Percentiles rank a stretch among this genome's conserved stretches.
phyloP scores from a whole-genome alignment of 2,888 invertebrate genomes.

The Oscheius sp. region DNA sequence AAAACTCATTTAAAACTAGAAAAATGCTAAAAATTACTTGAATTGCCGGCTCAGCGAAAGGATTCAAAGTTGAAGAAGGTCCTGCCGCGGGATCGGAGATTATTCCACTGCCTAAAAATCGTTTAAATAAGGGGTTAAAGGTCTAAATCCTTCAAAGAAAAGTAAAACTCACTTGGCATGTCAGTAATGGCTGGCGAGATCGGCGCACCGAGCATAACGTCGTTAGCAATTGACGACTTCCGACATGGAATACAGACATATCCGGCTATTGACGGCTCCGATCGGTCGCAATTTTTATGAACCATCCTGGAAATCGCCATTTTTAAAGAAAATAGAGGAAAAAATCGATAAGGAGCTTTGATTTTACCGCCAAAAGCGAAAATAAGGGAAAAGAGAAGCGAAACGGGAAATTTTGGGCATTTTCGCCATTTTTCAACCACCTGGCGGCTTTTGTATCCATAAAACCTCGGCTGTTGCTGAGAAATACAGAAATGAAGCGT shows the following conservation, averaged over 20 bases:
- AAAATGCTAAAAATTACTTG: background rate
- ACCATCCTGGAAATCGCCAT: constrained; percentile 23
- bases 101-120: constrained; percentile 7
- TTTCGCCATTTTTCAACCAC: too few relatives aligned
- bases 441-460: too few relatives aligned
- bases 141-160: background rate
- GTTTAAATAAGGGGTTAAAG: background rate
- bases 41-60: constrained; percentile 2
- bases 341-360: constrained; percentile 8
- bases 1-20: background rate
- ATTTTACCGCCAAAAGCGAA: background rate
- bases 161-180: background rate
- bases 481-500: too few relatives aligned
- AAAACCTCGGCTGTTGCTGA: too few relatives aligned
- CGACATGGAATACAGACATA: constrained; percentile 82
- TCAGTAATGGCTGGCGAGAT: background rate
- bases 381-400: background rate
- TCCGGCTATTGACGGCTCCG: constrained; percentile 78
- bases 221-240: constrained; percentile 52
- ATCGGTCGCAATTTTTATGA: constrained; percentile 31
- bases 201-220: constrained; percentile 45
- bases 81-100: constrained; percentile 1
- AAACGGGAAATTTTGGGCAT: background rate
- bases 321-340: background rate
- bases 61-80: constrained; percentile 12